Conservation (phyloP, 2,797 vertebrate genomes). For the Lepilemur septentrionalis region DNA sequence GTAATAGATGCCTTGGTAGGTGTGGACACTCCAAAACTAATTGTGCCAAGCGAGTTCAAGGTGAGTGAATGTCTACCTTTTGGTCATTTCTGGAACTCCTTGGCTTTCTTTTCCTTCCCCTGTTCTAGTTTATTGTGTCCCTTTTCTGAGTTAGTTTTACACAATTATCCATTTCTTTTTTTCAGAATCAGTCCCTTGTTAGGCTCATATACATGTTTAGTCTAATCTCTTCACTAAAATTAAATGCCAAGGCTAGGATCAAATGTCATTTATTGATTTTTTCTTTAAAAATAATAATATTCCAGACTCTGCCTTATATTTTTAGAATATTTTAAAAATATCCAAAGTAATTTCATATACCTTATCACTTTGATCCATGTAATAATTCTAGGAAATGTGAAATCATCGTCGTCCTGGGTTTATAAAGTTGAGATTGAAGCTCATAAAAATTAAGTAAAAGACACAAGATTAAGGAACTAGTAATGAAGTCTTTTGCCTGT, state of each 20-base stretch:
- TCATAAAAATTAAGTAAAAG: slow-evolving; percentile 14
- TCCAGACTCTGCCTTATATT: background rate
- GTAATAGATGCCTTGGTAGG: slow-evolving; percentile 94
- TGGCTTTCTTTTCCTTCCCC: background rate
- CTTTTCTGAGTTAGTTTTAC: background rate
- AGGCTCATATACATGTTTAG: background rate
- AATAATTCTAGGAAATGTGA: background rate
- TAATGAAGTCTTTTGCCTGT: background rate
- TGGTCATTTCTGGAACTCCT: background rate
- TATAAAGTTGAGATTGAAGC: background rate
- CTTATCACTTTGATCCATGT: background rate
- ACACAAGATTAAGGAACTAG: background rate
- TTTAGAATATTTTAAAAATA: background rate
- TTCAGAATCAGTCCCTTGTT: background rate
- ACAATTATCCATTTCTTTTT: background rate
- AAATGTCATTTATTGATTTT: slow-evolving; percentile 10
- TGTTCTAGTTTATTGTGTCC: background rate
- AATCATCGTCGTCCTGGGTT: background rate
- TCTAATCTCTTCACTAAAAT: slow-evolving; percentile 39
- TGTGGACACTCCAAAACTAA: slow-evolving; percentile 96
- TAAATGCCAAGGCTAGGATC: background rate
- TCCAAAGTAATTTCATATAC: background rate
- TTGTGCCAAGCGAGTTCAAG: slow-evolving; percentile 98
- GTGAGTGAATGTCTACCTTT: slow-evolving; percentile 80
- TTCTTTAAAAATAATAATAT: background rate